phyloP scores from a whole-genome alignment of 2,797 vertebrate species.

The Chaenodraco wilsoni region DNA sequence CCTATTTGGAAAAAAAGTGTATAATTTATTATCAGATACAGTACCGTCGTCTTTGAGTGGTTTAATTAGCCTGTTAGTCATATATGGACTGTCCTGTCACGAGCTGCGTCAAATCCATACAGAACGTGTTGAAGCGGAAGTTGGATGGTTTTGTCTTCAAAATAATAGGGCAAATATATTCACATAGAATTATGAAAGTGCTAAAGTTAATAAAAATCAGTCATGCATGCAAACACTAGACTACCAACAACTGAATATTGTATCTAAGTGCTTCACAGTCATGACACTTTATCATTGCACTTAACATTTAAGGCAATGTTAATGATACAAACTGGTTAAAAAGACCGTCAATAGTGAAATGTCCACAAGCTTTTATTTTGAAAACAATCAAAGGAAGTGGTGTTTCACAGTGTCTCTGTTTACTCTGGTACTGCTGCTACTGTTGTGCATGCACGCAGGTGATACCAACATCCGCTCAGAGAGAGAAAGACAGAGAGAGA shows the following conservation, averaged over 20 bases:
- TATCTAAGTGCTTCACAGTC: too few species aligned
- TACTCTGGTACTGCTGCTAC: conserved; percentile 20
- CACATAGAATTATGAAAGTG: not conserved
- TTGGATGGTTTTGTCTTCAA: not conserved
- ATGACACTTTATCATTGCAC: not conserved
- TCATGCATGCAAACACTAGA: not conserved
- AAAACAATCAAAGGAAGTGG: conserved; percentile 9
- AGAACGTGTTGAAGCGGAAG: conserved; percentile 12
- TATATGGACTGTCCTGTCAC: conserved; percentile 37
- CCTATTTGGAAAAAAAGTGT: not conserved
- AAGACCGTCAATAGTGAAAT: not conserved
- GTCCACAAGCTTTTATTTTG: conserved; percentile 30
- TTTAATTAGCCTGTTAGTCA: conserved; percentile 16
- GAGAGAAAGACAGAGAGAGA: not conserved
- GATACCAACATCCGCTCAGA: conserved; percentile 53
- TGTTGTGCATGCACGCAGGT: conserved; percentile 46
- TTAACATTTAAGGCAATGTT: not conserved
- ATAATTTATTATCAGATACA: not conserved
- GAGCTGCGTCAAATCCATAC: not conserved
- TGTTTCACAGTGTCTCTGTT: rapidly evolving
- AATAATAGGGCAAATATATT: conserved; percentile 5
- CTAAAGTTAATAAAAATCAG: not conserved
- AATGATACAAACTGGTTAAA: too few species aligned
- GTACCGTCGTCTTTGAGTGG: not conserved
- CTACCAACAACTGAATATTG: too few species aligned